Conservation (phyloP, 35 echinoderm and acorn worm species). For the Acanthaster planci region DNA sequence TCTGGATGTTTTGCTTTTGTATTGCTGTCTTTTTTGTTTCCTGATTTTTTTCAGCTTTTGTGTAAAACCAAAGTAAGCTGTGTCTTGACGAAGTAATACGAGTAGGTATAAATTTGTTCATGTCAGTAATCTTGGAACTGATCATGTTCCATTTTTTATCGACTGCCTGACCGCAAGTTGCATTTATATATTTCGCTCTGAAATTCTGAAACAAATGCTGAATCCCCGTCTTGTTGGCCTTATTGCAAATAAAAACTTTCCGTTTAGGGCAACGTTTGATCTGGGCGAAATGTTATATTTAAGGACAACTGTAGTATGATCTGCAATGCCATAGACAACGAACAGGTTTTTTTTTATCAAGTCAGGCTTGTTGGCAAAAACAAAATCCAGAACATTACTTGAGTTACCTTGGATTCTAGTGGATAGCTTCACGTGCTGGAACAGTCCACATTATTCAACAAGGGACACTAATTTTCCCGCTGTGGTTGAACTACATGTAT, state of each 20-base stretch:
- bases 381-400: too few relatives aligned
- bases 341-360: background rate
- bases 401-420: too few relatives aligned
- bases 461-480: too few relatives aligned
- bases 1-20: slow-evolving; percentile 7
- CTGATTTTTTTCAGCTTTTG: background rate
- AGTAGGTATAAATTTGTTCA: slow-evolving; percentile 27
- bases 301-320: background rate
- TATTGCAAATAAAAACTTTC: slow-evolving; percentile 15
- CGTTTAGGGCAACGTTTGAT: background rate
- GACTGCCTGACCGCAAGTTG: background rate
- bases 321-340: background rate
- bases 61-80: slow-evolving; percentile 40
- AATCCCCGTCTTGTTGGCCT: slow-evolving; percentile 9
- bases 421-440: too few relatives aligned
- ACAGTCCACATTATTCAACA: too few relatives aligned
- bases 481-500: too few relatives aligned
- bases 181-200: background rate
- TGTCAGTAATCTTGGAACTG: background rate
- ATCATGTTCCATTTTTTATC: slow-evolving; percentile 12
- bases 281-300: background rate
- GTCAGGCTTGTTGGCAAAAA: slow-evolving; percentile 14
- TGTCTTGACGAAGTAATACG: background rate
- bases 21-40: slow-evolving; percentile 5
- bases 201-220: background rate